Base-by-base conservation (phyloP, 2,113 vertebrate genomes). In the Pionites leucogaster region DNA sequence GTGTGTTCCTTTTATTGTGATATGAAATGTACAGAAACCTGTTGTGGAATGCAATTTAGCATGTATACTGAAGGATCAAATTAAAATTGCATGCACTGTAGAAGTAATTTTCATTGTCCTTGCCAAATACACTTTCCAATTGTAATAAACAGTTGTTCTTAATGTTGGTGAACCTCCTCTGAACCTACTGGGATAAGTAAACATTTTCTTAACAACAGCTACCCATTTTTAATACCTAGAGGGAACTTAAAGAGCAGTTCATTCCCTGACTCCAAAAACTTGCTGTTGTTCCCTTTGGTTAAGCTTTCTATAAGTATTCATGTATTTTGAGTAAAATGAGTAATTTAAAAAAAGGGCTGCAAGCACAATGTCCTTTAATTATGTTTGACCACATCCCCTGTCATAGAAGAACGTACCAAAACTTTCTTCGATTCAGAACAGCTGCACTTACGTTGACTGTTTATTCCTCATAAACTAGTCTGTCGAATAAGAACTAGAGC, bases 1-100 rank as follows among this genome's bases (percentile, higher is more conserved):
- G 93, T 33, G 81, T 95, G 93, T 91, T 91, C 76, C 22, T 74
- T 85, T 94, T 88, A 65, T 35, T 87, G 92, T 95, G 84, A 96
- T 95, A 69, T 25, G 76, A 95, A 96, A 75, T 86, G 70, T 93
- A 88, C 64, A 93, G 68, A 94, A 92, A 88, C 39, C 75, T 94
- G 59, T 77, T 86, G 74, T 90, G 84, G 82, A 96, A 93, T 90
- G 90, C 81, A 95, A 75, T 95, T 96, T 79, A 81, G 47, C 68
- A 29, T 57, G 41, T 47, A 57, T 78, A 65, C 52, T 47, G 42
- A 86, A 49, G 35, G 70, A 82, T 82, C 49, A 82, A 91, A 88
- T 91, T 68, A 80, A 93, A 93, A 60, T 41, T 68, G 53, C 29
- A 4, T 62, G 42, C 46, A 33, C 41, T 67, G 15, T 67, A 49